phyloP scores from a whole-genome alignment of 2,888 invertebrate species.

The Onthophagus sagittarius region DNA sequence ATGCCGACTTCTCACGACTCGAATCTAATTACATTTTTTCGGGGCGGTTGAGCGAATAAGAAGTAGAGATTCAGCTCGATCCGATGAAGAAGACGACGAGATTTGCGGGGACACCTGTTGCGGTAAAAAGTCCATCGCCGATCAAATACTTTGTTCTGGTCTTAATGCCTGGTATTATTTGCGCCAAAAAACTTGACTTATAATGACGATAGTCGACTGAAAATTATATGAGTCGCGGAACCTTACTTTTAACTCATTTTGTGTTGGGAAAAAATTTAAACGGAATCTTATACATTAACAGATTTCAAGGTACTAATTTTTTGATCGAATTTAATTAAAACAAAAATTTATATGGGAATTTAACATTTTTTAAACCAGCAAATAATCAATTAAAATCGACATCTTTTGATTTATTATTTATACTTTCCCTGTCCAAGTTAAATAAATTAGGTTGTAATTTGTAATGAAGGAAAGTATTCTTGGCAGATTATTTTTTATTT shows the following conservation, averaged over 20 bases:
- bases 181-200: neutral
- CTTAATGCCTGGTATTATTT: neutral
- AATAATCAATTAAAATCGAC: neutral
- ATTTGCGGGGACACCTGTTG: neutral
- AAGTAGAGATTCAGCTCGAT: neutral
- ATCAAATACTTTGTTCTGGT: neutral
- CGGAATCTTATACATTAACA: neutral
- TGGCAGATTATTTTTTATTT: neutral
- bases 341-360: neutral
- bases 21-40: neutral
- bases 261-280: neutral
- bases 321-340: neutral
- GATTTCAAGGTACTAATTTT: neutral
- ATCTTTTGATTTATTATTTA: neutral
- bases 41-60: neutral
- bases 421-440: neutral
- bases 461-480: neutral
- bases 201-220: neutral
- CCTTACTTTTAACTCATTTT: neutral
- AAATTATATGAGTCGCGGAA: neutral
- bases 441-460: neutral
- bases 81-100: neutral
- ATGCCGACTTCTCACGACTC: neutral
- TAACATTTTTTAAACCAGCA: neutral
- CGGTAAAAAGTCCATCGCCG: neutral